Conservation (phyloP, 2,113 vertebrate genomes). For the Scartelaos histophorus region DNA sequence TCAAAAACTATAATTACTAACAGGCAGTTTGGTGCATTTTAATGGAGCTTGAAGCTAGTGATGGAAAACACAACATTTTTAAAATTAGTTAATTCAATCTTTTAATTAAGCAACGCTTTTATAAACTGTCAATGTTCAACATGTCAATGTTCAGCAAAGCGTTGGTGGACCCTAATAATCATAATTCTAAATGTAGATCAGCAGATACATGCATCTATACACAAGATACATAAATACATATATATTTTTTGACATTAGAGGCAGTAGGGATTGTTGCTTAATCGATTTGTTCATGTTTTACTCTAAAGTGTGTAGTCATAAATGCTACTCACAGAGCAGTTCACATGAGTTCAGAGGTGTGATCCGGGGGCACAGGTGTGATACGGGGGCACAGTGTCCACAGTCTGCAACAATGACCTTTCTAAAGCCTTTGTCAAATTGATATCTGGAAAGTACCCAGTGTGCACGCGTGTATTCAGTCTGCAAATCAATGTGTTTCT, state of each 20-base stretch:
- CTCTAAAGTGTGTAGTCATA: slow-evolving; percentile 13
- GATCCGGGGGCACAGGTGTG: slow-evolving; percentile 1
- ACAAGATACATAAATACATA: no score
- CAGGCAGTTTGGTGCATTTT: no score
- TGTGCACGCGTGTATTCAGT: background rate
- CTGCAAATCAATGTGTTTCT: background rate
- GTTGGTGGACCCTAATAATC: no score
- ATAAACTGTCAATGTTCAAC: no score
- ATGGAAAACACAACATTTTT: no score
- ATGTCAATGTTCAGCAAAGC: no score
- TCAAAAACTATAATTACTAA: background rate
- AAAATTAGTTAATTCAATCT: no score
- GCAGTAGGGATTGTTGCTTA: background rate
- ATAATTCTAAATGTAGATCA: no score
- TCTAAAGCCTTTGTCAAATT: background rate
- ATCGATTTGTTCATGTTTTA: slow-evolving; percentile 22
- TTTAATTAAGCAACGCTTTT: no score
- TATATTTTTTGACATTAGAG: no score
- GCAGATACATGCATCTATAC: no score
- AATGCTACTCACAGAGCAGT: slow-evolving; percentile 26
- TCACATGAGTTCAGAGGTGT: slow-evolving; percentile 29
- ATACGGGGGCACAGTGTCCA: background rate
- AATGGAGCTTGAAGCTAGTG: no score
- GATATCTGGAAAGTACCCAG: background rate
- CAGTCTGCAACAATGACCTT: background rate